These are phyloP conservation scores for Rhyzopertha dominica DNA, from an alignment of 1,140 invertebrate species.

Conservation along the genomic window DNA sequence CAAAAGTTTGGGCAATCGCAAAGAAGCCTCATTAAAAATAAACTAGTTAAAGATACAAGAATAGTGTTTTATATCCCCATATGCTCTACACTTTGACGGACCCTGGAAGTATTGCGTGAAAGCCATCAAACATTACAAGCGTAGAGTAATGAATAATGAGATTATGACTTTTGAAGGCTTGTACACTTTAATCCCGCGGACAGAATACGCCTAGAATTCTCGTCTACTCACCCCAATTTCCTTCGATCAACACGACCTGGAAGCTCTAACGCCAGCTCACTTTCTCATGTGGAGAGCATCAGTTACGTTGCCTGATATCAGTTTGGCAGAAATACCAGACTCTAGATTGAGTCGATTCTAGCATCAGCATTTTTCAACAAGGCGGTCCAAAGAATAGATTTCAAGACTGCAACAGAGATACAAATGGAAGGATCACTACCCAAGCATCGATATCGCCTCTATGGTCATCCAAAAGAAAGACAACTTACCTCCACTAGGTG, in stretches of 20 bases:
- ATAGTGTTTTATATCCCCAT: constrained; percentile 34
- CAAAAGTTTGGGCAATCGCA: no score
- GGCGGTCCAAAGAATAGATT: constrained; percentile 24
- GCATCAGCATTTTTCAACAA: constrained; percentile 17
- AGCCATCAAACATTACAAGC: constrained; percentile 40
- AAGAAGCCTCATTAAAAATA: no score
- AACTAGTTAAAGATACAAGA: constrained; percentile 1
- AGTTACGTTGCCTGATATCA: constrained; percentile 32
- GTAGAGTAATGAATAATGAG: constrained; percentile 23
- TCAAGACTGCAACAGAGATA: constrained; percentile 12
- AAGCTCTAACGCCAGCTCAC: constrained; percentile 30
- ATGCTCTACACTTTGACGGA: constrained; percentile 45
- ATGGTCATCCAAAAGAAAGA: constrained; percentile 39
- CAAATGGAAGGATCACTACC: constrained; percentile 17
- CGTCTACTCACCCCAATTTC: constrained; percentile 8
- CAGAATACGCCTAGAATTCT: no score
- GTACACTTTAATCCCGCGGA: no score
- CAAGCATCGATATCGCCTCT: constrained; percentile 19
- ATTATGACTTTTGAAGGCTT: no score
- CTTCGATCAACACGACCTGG: constrained; percentile 21
- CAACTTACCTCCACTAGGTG: constrained; percentile 33
- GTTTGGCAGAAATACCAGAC: constrained; percentile 6
- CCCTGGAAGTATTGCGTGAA: constrained; percentile 45
- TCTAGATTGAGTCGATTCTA: constrained; percentile 20
- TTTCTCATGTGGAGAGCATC: constrained; percentile 30